Evolutionary conservation across 2,797 vertebrate species (phyloP).

Genomic region (Pipistrellus kuhlii): DNA sequence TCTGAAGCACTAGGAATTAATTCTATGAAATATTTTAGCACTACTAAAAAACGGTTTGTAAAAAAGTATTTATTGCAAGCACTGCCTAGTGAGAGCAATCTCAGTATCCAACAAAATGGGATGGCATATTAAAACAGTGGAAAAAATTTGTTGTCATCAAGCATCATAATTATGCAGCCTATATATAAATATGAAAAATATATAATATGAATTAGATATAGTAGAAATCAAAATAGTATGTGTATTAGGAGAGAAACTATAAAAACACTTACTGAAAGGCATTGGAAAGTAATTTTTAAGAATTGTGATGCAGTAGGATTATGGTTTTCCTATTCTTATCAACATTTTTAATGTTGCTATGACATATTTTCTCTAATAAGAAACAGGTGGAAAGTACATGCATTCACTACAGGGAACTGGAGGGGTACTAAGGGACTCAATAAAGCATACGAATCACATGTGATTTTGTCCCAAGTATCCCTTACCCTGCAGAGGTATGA

Average conservation of each 20-base stretch:
- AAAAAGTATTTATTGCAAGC: background rate
- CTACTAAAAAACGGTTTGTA: background rate
- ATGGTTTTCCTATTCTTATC: constrained; percentile 55
- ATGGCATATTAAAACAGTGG: background rate
- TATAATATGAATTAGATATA: constrained; percentile 25
- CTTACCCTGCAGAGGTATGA: background rate
- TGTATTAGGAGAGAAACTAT: background rate
- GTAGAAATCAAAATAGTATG: constrained; percentile 56
- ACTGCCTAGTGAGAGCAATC: background rate
- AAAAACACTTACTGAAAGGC: constrained; percentile 28
- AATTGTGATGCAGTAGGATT: constrained; percentile 18
- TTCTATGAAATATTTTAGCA: constrained; percentile 4
- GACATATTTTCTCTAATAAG: constrained; percentile 53
- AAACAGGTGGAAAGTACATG: constrained; percentile 54
- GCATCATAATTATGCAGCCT: constrained; percentile 33
- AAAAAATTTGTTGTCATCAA: constrained; percentile 53
- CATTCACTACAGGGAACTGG: background rate
- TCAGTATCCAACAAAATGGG: background rate
- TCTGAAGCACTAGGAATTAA: constrained; percentile 12
- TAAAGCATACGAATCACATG: background rate
- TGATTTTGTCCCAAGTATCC: background rate
- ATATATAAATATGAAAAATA: constrained; percentile 25
- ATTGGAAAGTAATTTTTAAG: constrained; percentile 7
- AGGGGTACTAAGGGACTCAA: background rate
- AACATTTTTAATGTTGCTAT: constrained; percentile 38